Conservation (phyloP, 30 jellyfish, hydroid and myxozoan species). For the Aurelia aurita region DNA sequence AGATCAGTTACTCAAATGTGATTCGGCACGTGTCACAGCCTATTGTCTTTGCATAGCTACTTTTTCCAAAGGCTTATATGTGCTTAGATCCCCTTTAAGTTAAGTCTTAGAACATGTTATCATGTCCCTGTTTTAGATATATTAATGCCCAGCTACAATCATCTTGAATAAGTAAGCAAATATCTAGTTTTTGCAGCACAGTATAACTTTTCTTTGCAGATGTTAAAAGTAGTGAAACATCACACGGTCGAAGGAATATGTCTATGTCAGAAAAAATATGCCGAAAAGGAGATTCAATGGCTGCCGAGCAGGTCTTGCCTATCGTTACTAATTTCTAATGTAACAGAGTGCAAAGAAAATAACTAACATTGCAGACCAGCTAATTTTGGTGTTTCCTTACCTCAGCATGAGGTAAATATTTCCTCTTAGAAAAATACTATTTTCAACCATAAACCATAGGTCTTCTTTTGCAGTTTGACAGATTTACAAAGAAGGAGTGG, state of each 20-base stretch:
- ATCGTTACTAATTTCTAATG: background rate
- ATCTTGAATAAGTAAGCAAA: background rate
- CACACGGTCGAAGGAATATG: background rate
- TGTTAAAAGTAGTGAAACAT: background rate
- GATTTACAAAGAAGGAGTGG: conserved; percentile 26
- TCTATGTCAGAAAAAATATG: background rate
- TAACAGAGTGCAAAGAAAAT: too few species aligned
- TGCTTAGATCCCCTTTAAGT: too few species aligned
- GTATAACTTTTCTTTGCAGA: background rate
- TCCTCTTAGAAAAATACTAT: background rate
- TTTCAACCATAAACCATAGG: conserved; percentile 6
- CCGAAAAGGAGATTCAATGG: background rate
- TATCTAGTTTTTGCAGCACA: conserved; percentile 7
- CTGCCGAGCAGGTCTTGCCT: conserved; percentile 10
- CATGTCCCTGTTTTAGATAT: too few species aligned
- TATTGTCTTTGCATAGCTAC: too few species aligned
- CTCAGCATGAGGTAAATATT: conserved; percentile 6
- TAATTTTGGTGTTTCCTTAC: background rate
- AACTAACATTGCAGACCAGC: too few species aligned
- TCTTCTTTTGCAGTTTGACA: conserved; percentile 11
- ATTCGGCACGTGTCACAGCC: too few species aligned
- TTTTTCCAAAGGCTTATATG: too few species aligned
- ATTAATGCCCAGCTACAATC: too few species aligned
- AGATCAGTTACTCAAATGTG: too few species aligned
- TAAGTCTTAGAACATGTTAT: background rate